These are phyloP conservation scores for Spongilla lacustris DNA, from an alignment of 37 sponge, comb jelly and placozoan genomes.

Conservation along the genomic window DNA sequence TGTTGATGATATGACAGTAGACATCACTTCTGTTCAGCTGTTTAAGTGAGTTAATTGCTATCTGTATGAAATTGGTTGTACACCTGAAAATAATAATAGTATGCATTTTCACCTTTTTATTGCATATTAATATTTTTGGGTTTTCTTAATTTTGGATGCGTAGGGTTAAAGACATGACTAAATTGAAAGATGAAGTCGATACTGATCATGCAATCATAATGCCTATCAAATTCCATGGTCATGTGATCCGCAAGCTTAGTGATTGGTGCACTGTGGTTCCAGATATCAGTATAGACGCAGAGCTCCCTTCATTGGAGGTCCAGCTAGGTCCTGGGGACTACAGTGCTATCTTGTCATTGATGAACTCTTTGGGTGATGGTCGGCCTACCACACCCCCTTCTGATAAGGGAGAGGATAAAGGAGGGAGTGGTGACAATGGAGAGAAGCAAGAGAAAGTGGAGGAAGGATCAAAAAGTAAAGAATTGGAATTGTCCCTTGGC, in stretches of 20 bases:
- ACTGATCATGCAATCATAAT: conserved; percentile 19
- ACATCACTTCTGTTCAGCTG: conserved; percentile 36
- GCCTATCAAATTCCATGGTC: conserved; percentile 45
- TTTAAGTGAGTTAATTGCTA: conserved; percentile 7
- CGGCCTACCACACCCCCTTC: not conserved
- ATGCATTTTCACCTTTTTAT: too few species aligned
- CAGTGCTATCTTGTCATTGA: not conserved
- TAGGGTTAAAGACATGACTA: not conserved
- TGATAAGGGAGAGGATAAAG: not conserved
- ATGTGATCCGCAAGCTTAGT: conserved; percentile 45
- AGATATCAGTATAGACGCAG: conserved; percentile 21
- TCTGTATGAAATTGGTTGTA: not conserved
- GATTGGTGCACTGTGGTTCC: conserved; percentile 36
- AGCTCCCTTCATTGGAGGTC: conserved; percentile 31
- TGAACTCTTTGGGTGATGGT: not conserved
- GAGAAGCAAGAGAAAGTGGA: not conserved
- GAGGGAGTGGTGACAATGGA: too few species aligned
- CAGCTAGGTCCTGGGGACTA: conserved; percentile 7
- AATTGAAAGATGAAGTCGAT: not conserved
- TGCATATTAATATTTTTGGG: too few species aligned
- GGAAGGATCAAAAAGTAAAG: not conserved
- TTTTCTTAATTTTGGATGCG: not conserved
- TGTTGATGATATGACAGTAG: conserved; percentile 43
- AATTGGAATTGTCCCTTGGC: not conserved
- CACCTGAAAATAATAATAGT: too few species aligned